phyloP scores from a whole-genome alignment of 2,113 vertebrate genomes.

The Herpailurus yagouaroundi region DNA sequence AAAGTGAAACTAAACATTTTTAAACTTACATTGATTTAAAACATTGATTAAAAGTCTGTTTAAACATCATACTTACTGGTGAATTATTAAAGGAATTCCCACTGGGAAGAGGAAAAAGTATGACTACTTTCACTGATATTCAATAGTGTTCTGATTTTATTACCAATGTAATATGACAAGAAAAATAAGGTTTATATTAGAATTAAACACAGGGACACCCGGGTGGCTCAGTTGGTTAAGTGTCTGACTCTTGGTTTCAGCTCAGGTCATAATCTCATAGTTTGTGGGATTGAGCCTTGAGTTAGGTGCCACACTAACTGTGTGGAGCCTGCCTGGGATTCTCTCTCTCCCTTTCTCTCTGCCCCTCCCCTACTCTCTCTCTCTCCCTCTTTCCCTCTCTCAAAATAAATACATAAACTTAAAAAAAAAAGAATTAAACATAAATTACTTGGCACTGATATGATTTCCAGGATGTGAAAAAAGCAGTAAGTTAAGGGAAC shows the following conservation, averaged over 20 bases:
- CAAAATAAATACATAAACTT: no score
- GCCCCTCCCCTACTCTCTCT: no score
- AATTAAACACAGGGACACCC: background rate
- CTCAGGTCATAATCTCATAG: no score
- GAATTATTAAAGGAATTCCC: slow-evolving; percentile 25
- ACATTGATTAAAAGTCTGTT: slow-evolving; percentile 1
- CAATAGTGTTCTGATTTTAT: background rate
- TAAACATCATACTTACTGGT: slow-evolving; percentile 3
- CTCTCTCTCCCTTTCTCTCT: no score
- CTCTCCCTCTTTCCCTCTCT: no score
- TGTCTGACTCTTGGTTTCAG: no score
- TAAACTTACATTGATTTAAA: slow-evolving; percentile 19
- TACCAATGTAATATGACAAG: slow-evolving; percentile 51
- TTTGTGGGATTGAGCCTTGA: no score
- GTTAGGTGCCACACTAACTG: no score
- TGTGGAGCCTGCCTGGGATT: no score
- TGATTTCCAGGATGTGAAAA: background rate
- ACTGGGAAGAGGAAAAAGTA: background rate
- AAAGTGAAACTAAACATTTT: background rate
- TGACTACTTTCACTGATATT: background rate
- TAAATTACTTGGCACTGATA: background rate
- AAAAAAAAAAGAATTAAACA: no score
- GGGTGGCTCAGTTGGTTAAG: no score
- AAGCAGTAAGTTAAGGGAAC: background rate
- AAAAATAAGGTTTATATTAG: background rate